Evolutionary conservation across 2,113 vertebrate genomes (phyloP), one percentile per base, ranked within the genome.

Genomic region (Tetraodon nigroviridis): DNA sequence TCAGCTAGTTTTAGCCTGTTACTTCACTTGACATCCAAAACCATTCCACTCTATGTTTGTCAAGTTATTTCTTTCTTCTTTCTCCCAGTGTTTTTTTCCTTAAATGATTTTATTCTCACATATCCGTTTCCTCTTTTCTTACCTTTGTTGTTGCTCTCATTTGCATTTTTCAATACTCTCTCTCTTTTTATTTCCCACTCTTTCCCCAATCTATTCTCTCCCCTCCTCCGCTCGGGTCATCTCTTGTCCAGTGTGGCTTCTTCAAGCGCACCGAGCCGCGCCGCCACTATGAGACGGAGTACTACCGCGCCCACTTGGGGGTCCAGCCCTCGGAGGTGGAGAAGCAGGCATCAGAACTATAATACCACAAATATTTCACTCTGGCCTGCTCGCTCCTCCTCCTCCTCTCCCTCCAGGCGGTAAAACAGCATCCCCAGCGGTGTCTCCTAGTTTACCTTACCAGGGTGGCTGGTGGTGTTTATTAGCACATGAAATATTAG

Each of bases 311-410:
- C 65, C 92, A 85, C 53, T 90, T 92, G 86, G 92, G 91, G 45
- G 75, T 93, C 69, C 95, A 95, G 83, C 94, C 94, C 68, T 95
- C 93, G 11, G 94, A 92, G 63, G 87, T 65, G 74, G 92, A 94
- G 81, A 91, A 84, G 81, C 92, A 91, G 89, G 90, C 89, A 6
- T 69, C 72, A 75, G 92, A 91, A 61, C 87, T 85, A 78, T 90
- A 88, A 89, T 74, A 72, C 27, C 55, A 64, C 61, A 19, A 13
- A 49, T 27, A 61, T 75, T 64, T 77, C 56, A 57, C 62, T 83
- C 79, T 80, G 81, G 78, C 84, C 83, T 85, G 79, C 81, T 85
- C 69, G 80, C 83, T 73, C 84, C 83, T 84, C 84, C 83, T 84
- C 83, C 81, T 66, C 69, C 72, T 67, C 69, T 67, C 71, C 69